These are phyloP conservation scores for Drosophila novamexicana DNA, from an alignment of 1,140 invertebrate species.

Conservation along the genomic window DNA sequence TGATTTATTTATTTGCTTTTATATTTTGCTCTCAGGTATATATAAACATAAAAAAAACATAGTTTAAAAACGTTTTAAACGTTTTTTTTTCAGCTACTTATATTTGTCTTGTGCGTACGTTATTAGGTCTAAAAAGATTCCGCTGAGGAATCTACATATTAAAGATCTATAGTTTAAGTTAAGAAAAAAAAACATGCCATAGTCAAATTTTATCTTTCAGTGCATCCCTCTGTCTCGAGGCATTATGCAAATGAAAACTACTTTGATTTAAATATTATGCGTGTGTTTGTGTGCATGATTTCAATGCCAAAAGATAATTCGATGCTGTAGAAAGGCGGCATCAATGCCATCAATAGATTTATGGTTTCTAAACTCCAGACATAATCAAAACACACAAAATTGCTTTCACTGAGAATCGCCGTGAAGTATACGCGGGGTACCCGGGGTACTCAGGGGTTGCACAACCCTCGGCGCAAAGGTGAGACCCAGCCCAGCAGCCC, in stretches of 20 bases:
- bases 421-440: background rate
- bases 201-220: background rate
- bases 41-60: too few species aligned
- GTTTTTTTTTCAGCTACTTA: too few species aligned
- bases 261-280: slow-evolving; percentile 60
- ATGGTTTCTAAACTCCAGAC: slow-evolving; percentile 78
- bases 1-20: too few species aligned
- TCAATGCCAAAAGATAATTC: slow-evolving; percentile 77
- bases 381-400: slow-evolving; percentile 76
- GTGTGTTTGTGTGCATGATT: slow-evolving; percentile 35
- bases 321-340: slow-evolving; percentile 74
- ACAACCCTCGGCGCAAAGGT: slow-evolving; percentile 12
- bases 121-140: too few species aligned
- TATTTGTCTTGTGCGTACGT: too few species aligned
- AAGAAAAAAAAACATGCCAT: background rate
- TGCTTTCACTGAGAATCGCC: slow-evolving; percentile 3
- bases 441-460: slow-evolving; percentile 53
- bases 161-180: background rate
- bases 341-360: slow-evolving; percentile 82
- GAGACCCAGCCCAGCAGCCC: background rate
- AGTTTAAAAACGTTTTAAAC: too few species aligned
- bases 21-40: too few species aligned
- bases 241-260: slow-evolving; percentile 66
- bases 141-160: background rate
- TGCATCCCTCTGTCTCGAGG: slow-evolving; percentile 1